Base-by-base conservation (phyloP, 2,113 vertebrate species). In the Rhinolophus sinicus region DNA sequence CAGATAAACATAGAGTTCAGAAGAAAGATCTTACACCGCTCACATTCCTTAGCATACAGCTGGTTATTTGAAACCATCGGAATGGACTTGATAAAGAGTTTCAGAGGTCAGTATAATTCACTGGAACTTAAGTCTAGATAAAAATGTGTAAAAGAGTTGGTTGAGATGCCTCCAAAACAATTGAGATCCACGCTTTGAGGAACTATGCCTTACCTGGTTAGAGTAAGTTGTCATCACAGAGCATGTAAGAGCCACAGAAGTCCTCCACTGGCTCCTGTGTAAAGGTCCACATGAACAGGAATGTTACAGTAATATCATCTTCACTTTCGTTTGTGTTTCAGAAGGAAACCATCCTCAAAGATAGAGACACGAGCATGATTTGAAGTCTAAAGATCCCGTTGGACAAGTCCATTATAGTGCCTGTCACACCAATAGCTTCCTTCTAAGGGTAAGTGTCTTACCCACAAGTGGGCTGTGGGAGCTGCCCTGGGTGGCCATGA, bases 401-500 rank as follows among this genome's bases (percentile, higher is more conserved):
- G 35, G 80, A 50, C 21, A 93, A 75, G 54, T 86, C 75, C 65
- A 52, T 47, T 44, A 35, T 16, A 73, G 44, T 50, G 69, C 38
- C 67, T 93, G 54, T 85, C 73, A 28, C 54, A 82, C 54, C 85
- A 91, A 35, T 26, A 54, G 62, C 70, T 93, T 92, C 64, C 86
- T 93, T 94, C 9, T 54, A 22, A 88, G 75, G 85, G 62, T 75
- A 82, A 72, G 77, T 64, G 44, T 40, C 35, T 92, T 90, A 50
- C 30, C 96, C 62, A 94, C 89, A 95, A 96, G 56, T 56, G 30
- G 83, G n/a, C 86, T 96, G 93, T 80, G 93, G 73, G 19, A 70
- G 30, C 60, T 18, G 3, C 77, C 3, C 64, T 80, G 93, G 91
- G 96, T 93, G 95, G 96, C 52, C 76, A 0, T 47, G 75, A 33